Conservation (phyloP, 2,888 invertebrate genomes). For the Drosophila rellima region DNA sequence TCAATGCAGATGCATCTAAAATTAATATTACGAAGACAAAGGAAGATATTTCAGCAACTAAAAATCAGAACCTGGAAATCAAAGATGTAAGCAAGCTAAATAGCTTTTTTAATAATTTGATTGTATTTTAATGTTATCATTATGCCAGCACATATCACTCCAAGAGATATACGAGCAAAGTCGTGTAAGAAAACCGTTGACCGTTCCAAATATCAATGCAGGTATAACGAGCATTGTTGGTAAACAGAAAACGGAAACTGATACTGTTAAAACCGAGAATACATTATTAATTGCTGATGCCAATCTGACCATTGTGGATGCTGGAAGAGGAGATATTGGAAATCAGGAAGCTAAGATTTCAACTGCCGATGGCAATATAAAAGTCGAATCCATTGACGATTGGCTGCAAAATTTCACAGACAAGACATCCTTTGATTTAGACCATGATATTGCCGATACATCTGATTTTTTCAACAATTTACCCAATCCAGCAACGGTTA, state of each 20-base stretch:
- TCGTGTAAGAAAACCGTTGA: not conserved
- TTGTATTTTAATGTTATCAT: not conserved
- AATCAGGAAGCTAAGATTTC: not conserved
- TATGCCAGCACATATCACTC: not conserved
- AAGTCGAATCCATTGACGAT: not conserved
- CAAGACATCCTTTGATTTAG: not conserved
- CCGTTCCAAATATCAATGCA: not conserved
- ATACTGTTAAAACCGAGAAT: not conserved
- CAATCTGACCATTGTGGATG: not conserved
- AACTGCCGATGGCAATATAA: not conserved
- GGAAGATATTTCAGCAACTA: not conserved
- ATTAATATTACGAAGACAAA: not conserved
- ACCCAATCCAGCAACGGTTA: not conserved
- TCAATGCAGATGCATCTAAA: not conserved
- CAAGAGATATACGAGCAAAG: not conserved
- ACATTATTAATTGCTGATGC: not conserved
- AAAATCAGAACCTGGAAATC: not conserved
- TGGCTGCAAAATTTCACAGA: not conserved
- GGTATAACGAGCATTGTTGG: not conserved
- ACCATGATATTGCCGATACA: slow-evolving; percentile 7
- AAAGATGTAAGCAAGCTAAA: not conserved
- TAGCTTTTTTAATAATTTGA: not conserved
- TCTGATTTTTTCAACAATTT: slow-evolving; percentile 13
- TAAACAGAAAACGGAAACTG: not conserved
- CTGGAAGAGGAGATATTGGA: not conserved